Evolutionary conservation across 2,888 invertebrate genomes (phyloP), one percentile per base, ranked within the genome.

Genomic region (Epirrhoe tristata): DNA sequence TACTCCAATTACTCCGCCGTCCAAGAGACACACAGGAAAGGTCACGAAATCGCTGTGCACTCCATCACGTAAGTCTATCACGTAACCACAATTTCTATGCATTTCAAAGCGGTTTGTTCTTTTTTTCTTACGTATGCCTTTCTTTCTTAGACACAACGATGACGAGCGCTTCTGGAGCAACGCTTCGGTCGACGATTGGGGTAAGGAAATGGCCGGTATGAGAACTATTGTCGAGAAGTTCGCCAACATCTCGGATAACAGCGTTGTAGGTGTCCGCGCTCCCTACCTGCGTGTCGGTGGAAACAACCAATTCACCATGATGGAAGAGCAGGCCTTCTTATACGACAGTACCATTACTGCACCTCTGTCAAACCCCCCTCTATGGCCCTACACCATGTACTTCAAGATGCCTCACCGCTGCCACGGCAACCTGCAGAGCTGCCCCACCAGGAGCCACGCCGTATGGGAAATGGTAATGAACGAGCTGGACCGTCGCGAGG

Each of bases 371-470:
- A 97, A 98, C 85, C 98, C 98, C 17, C 98, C 98, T 60, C 95
- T 98, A 75, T 99, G 99, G 99, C 99, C 99, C 3, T 99, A 99
- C 94, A 99, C 99, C 66, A 97, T 99, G 96, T 98, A 99, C 95
- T 98, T 98, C 95, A 96, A 97, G 81, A 98, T 98, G 97, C 98
- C 98, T 0, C 98, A 98, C 89, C 95, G 97, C 69, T 98, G 98
- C 83, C 98, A 98, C 85, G 98, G 98, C 71, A 98, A 98, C 89
- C 92, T 98, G 66, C 98, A 98, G 87, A 97, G 96, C 85, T 98
- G 98, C 85, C 98, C 98, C 10, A 98, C 98, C 1, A 96, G 98
- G 84, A 97, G 97, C 73, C 98, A 98, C 88, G 98, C 98, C 56
- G 98, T 98, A 46, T 98, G 98, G 98, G 98, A 98, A 89, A 98